A percentile compares a stretch with the other conserved stretches of the same genome.
phyloP scores from a whole-genome alignment of 1,140 invertebrate species.

The Papilio glaucus region DNA sequence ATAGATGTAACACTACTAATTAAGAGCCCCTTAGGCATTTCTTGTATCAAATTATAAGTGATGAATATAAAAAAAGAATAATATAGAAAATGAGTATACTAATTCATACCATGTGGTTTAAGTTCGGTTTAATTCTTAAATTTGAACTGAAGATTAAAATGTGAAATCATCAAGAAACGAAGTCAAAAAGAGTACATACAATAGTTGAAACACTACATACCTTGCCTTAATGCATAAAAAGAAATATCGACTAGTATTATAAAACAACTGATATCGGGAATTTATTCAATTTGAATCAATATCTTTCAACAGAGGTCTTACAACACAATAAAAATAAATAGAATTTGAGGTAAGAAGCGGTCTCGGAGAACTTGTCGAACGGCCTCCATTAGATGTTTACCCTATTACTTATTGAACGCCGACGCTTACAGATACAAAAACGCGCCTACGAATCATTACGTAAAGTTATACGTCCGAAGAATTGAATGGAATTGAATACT shows the following conservation, averaged over 20 bases:
- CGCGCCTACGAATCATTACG: constrained; percentile 59
- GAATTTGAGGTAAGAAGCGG: constrained; percentile 43
- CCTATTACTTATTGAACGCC: constrained; percentile 67
- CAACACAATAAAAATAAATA: constrained; percentile 22
- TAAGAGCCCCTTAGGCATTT: not conserved
- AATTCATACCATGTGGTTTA: too few species aligned
- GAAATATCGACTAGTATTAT: not conserved
- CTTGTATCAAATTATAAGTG: not conserved
- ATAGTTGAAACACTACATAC: too few species aligned
- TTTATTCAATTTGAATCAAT: constrained; percentile 16
- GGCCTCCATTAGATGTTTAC: constrained; percentile 72
- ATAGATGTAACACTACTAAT: not conserved
- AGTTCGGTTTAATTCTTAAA: too few species aligned
- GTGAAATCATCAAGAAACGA: too few species aligned
- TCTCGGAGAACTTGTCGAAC: constrained; percentile 53
- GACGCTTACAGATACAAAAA: constrained; percentile 72
- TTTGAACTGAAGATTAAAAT: too few species aligned
- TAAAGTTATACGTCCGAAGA: constrained; percentile 49
- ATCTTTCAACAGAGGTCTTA: constrained; percentile 15
- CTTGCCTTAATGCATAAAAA: too few species aligned
- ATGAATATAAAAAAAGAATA: not conserved
- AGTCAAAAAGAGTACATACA: too few species aligned
- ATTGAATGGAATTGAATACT: constrained; percentile 46
- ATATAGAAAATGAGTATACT: too few species aligned
- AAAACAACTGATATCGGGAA: not conserved